Conservation (phyloP, 2,113 vertebrate genomes). For the Mandrillus leucophaeus region DNA sequence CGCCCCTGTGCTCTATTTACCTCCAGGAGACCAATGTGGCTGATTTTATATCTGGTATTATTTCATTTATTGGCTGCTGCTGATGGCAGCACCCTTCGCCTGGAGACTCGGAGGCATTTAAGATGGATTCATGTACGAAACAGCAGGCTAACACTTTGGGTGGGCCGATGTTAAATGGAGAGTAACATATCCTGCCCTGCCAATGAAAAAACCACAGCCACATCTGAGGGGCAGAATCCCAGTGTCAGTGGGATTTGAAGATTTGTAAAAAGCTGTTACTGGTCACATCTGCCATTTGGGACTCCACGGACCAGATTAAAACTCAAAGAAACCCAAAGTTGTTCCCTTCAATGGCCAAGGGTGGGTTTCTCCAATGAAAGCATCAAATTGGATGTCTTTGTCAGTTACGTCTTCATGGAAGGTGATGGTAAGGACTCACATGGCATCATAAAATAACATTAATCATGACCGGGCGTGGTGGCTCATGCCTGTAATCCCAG, state of each 20-base stretch:
- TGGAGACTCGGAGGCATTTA: neutral
- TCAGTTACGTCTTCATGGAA: neutral
- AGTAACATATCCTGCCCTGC: neutral
- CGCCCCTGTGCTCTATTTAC: neutral
- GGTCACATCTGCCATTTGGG: neutral
- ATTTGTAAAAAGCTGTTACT: neutral
- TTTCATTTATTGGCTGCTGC: conserved; percentile 14
- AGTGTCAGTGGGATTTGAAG: neutral
- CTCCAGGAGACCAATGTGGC: neutral
- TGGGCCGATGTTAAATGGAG: conserved; percentile 10
- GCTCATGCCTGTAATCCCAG: too few relatives aligned
- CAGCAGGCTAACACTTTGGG: neutral
- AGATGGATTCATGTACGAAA: neutral
- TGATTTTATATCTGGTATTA: neutral
- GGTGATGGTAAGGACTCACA: neutral
- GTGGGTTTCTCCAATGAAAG: neutral
- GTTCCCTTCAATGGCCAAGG: neutral
- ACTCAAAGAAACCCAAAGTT: neutral
- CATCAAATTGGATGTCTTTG: neutral
- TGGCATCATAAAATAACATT: neutral
- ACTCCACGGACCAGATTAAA: neutral
- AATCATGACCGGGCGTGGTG: too few relatives aligned
- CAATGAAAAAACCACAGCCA: neutral
- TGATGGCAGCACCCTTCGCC: neutral
- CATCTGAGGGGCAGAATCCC: neutral